Base-by-base conservation (phyloP, 1,140 invertebrate species). In the Drosophila punjabiensis region DNA sequence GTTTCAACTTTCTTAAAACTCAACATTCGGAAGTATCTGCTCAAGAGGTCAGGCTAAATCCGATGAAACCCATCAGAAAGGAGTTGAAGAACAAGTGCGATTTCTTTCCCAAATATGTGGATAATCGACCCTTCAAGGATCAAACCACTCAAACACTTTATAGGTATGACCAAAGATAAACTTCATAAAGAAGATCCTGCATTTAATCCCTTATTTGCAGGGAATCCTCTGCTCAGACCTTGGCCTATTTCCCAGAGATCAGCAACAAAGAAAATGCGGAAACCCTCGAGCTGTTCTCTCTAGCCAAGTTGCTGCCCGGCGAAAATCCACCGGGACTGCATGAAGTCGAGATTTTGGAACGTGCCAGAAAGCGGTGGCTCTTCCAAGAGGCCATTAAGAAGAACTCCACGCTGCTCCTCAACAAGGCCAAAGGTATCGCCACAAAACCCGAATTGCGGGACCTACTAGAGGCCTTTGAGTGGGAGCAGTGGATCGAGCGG, bases 191-290 rank as follows among this genome's bases (percentile, higher is more conserved):
- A 39, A 11, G 8, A 39, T 20, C 0, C 0, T 4, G 9, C 3
- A 28, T 2, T 0, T 16, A 16, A 32, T 18, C 0, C 14, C 13
- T n/a, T 30, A 0, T 47, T 59, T 56, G 3, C 53, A 93, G 92
- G 68, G 97, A 97, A 83, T 95, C 95, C 11, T 96, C 96, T 65
- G 94, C 95, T 24, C 97, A 97, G 93, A 97, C 97, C 0, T 88
- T 95, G 56, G 96, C 97, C 2, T 97, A 96, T 66, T 95, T 96
- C 32, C 92, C 93, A 0, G 93, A 94, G 11, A 94, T 95, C 77
- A 91, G 93, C 9, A 79, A 94, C 43, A 78, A 84, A 5, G 83
- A 85, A 0, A 47, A 64, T 11, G 70, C 47, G 6, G 79, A 91
- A 43, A 61, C 58, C 1, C 13, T 90, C 0, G 93, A 93, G 60